Percentiles rank a stretch among this genome's conserved stretches.
phyloP scores from a whole-genome alignment of 2,797 vertebrate genomes.

The Falco columbarius region DNA sequence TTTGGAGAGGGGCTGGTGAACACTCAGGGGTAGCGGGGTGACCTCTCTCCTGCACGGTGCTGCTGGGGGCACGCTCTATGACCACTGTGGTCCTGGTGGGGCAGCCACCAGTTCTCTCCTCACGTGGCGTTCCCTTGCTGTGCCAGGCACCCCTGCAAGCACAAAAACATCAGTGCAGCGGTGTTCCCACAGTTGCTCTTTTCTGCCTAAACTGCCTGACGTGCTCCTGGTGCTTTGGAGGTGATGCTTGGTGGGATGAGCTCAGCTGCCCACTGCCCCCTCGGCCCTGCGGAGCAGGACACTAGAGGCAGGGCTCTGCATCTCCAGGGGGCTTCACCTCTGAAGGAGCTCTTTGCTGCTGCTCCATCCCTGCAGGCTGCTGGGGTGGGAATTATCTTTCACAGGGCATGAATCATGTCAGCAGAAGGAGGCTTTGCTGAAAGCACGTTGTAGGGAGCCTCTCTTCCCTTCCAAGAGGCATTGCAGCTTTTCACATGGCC shows the following conservation, averaged over 20 bases:
- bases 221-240: not conserved
- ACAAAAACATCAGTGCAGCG: not conserved
- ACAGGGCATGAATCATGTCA: not conserved
- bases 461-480: not conserved
- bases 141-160: fast-evolving
- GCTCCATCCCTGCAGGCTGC: not conserved
- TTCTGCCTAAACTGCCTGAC: not conserved
- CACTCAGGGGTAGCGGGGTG: not conserved
- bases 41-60: not conserved
- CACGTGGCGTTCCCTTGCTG: fast-evolving
- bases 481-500: not conserved
- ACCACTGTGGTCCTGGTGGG: not conserved
- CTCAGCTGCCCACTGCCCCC: not conserved
- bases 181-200: not conserved
- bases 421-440: not conserved
- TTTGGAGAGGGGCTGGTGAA: not conserved
- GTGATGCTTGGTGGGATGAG: not conserved
- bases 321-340: not conserved
- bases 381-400: not conserved
- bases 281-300: not conserved
- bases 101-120: not conserved
- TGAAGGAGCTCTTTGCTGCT: not conserved
- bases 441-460: not conserved
- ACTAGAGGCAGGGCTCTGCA: not conserved
- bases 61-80: not conserved